Base-by-base conservation (phyloP, 2,888 invertebrate species). In the Monoplex corrugatus region DNA sequence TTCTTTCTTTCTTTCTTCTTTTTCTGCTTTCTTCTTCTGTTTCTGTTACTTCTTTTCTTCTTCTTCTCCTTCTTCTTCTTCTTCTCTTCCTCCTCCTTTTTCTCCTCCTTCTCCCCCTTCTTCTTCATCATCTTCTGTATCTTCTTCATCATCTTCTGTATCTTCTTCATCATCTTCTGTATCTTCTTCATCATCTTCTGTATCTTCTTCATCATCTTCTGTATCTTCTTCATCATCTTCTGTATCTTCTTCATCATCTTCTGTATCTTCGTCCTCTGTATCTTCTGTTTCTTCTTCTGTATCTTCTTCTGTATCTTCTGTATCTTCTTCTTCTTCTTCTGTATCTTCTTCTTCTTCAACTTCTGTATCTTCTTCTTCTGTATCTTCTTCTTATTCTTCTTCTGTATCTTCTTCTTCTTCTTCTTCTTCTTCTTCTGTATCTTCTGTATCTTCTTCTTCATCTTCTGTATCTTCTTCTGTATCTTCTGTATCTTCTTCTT, bases 1-100 rank as follows among this genome's bases (percentile, higher is more conserved):
- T 23, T 63, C 63, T 23, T 16, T 63, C 63, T 63, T 28, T 23
- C 23, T 8, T 23, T 23, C 63, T 23, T 63, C 23, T 23, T 63
- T 23, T 23, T 63, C 23, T 28, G 16, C 3, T 8, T 2, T 8
- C n/a, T 68, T 8, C 1, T 2, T 1, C n/a, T 68, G 0, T n/a
- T 1, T 1, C 32, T 28, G 0, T 6, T 2, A 3, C 3, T 2
- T n/a, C 8, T 68, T 2, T 6, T 2, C 2, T 2, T 1, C 1
- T 68, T 32, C 68, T 28, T 28, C 10, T 68, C n/a, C 3, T 28
- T n/a, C 68, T 68, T n/a, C 2, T 68, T 2, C 2, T 68, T 1
- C 8, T 68, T 8, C 2, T 2, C 3, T 8, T n/a, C 68, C 3
- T n/a, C 2, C 10, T 68, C 8, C 28, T n/a, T 8, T 32, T 28